These are phyloP conservation scores for Callocephalon fimbriatum DNA, from an alignment of 2,113 vertebrate species.

Conservation along the genomic window DNA sequence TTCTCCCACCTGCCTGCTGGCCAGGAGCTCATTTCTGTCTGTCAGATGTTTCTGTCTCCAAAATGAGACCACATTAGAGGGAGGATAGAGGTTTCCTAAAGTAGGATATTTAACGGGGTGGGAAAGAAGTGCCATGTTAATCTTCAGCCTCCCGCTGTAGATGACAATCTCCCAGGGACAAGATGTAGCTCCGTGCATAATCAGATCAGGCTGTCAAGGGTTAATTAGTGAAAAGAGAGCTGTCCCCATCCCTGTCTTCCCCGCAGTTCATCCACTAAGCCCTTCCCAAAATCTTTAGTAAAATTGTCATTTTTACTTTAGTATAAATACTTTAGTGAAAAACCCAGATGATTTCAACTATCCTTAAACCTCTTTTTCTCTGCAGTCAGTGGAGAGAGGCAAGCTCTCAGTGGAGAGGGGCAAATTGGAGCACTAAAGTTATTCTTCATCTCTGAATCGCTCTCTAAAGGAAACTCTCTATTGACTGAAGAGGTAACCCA, in stretches of 20 bases:
- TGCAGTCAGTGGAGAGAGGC: background rate
- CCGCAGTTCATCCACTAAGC: background rate
- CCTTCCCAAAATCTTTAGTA: background rate
- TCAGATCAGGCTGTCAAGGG: background rate
- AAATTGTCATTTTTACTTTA: background rate
- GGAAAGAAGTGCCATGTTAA: background rate
- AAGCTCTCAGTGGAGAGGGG: background rate
- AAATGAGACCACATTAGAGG: background rate
- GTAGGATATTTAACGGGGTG: background rate
- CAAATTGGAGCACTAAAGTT: background rate
- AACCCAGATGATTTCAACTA: background rate
- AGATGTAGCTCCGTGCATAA: background rate
- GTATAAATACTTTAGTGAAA: no score
- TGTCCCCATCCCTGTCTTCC: background rate
- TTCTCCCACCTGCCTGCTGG: background rate
- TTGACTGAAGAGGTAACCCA: constrained; percentile 63
- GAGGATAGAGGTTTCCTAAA: background rate
- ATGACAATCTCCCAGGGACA: background rate
- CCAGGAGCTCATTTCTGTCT: background rate
- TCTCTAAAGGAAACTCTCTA: constrained; percentile 20
- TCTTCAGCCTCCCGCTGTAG: background rate
- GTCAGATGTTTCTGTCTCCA: background rate
- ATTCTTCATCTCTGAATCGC: background rate
- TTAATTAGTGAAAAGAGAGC: background rate
- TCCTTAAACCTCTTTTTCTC: background rate